phyloP scores from a whole-genome alignment of 1,140 invertebrate genomes.

The Saccostrea echinata region DNA sequence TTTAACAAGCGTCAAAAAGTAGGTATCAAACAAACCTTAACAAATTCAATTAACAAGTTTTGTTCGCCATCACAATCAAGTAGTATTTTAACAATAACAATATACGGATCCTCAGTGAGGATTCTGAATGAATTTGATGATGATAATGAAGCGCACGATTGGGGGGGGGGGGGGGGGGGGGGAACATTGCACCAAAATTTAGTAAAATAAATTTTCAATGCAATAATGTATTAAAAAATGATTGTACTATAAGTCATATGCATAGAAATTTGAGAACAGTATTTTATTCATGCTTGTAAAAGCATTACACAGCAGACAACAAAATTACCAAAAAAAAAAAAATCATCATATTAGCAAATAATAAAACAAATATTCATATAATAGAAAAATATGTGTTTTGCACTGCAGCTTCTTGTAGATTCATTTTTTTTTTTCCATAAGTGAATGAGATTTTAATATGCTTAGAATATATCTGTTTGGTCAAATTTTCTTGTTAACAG shows the following conservation, averaged over 20 bases:
- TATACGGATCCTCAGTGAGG: background rate
- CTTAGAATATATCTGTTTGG: background rate
- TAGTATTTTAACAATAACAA: conserved; percentile 5
- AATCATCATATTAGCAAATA: background rate
- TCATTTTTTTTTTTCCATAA: background rate
- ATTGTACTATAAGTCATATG: conserved; percentile 7
- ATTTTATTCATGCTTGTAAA: background rate
- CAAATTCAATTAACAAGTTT: conserved; percentile 7
- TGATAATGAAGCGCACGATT: background rate
- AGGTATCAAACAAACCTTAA: background rate
- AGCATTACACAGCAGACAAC: background rate
- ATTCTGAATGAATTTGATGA: background rate
- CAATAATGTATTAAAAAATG: background rate
- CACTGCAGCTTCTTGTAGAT: background rate
- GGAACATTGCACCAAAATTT: background rate
- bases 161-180: background rate
- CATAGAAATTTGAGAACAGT: conserved; percentile 12
- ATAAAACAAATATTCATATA: background rate
- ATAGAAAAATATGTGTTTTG: background rate
- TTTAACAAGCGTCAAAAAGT: background rate
- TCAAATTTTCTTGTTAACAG: background rate
- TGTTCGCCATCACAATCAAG: background rate
- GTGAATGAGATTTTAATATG: background rate
- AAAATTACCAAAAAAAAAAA: background rate
- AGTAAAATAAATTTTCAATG: background rate